These are phyloP conservation scores for Limenitis arthemis DNA, from an alignment of 2,888 invertebrate species.

Conservation along the genomic window DNA sequence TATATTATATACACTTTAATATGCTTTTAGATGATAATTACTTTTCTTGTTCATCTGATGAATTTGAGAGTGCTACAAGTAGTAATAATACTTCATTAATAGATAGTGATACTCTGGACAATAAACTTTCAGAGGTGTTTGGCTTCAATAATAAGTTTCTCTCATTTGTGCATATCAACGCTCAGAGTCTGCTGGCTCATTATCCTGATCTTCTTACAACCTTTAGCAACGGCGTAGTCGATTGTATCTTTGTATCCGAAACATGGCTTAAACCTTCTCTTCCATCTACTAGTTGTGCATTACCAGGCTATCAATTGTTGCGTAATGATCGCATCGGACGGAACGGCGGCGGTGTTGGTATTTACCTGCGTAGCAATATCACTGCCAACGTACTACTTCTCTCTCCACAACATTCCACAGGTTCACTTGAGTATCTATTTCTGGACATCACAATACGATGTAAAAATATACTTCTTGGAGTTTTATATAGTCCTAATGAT, in stretches of 20 bases:
- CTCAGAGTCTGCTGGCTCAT: background rate
- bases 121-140: background rate
- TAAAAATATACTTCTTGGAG: slow-evolving; percentile 1
- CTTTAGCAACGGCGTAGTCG: background rate
- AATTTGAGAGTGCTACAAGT: background rate
- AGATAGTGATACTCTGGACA: background rate
- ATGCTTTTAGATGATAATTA: background rate
- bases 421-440: background rate
- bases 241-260: background rate
- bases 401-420: background rate
- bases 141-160: background rate
- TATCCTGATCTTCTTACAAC: background rate
- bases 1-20: no score
- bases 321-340: background rate
- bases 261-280: background rate
- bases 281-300: background rate
- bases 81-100: background rate
- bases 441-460: background rate
- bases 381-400: background rate
- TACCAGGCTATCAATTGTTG: background rate
- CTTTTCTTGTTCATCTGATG: background rate
- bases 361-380: background rate
- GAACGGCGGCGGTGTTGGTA: slow-evolving; percentile 1
- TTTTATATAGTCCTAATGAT: background rate
- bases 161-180: background rate